A percentile compares a stretch with the other conserved stretches of the same genome.
These are phyloP conservation scores for Hirtodrosophila confusa DNA, from an alignment of 2,888 invertebrate genomes.

Conservation along the genomic window DNA sequence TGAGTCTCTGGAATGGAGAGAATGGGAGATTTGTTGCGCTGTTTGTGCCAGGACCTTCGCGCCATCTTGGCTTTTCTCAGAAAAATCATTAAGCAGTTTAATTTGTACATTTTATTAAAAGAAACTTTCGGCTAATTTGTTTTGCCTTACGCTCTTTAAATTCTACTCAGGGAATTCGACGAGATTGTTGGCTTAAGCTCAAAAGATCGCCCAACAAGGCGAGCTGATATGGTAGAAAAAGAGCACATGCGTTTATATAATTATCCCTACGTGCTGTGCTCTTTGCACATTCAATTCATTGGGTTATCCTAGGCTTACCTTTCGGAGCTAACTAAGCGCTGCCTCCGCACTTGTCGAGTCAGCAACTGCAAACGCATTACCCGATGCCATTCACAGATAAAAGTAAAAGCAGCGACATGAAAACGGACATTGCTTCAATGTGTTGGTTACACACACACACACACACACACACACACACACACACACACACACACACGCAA, in stretches of 20 bases:
- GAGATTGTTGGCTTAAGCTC: neutral
- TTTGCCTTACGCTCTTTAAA: slow-evolving; percentile 8
- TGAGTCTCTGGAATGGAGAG: slow-evolving; percentile 1
- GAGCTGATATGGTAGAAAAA: too few species aligned
- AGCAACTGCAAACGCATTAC: slow-evolving; percentile 71
- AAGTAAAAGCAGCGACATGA: slow-evolving; percentile 72
- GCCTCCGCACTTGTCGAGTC: slow-evolving; percentile 63
- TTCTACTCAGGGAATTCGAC: neutral
- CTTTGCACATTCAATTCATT: slow-evolving; percentile 29
- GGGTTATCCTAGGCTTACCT: slow-evolving; percentile 46
- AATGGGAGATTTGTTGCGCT: slow-evolving; percentile 30
- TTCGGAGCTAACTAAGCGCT: slow-evolving; percentile 15
- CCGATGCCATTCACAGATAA: slow-evolving; percentile 75
- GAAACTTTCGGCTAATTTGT: slow-evolving; percentile 42
- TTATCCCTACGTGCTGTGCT: slow-evolving; percentile 45
- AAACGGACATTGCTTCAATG: slow-evolving; percentile 53
- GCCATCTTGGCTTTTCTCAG: slow-evolving; percentile 7
- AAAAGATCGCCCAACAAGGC: slow-evolving; percentile 13
- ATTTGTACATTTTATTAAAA: slow-evolving; percentile 49
- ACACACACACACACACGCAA: slow-evolving; percentile 30
- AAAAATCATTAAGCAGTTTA: slow-evolving; percentile 58
- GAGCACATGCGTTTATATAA: slow-evolving; percentile 29
- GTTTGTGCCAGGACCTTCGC: slow-evolving; percentile 8
- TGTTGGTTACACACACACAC: slow-evolving; percentile 34
- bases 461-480: slow-evolving; percentile 33